Evolutionary conservation across 2,888 invertebrate species (phyloP).

Genomic region (Cheilosia impressa): DNA sequence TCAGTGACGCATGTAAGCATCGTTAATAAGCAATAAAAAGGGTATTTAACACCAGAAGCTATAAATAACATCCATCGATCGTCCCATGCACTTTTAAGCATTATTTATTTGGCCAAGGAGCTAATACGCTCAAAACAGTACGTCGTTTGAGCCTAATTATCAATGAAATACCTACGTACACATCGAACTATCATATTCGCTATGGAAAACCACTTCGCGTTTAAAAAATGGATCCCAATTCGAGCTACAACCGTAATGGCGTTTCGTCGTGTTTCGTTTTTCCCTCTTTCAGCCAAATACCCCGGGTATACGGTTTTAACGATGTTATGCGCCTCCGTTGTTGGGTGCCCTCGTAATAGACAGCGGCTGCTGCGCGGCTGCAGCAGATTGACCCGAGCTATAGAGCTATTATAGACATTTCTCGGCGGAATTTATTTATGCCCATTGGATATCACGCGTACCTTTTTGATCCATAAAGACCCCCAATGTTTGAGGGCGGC

Average conservation of each 20-base stretch:
- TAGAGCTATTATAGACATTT: constrained; percentile 74
- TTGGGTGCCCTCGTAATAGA: constrained; percentile 70
- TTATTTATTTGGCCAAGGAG: constrained; percentile 20
- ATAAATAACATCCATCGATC: neutral
- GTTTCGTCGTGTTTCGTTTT: constrained; percentile 24
- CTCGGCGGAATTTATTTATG: constrained; percentile 76
- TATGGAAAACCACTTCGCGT: constrained; percentile 47
- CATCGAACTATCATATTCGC: constrained; percentile 55
- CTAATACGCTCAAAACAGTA: constrained; percentile 25
- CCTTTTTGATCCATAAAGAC: constrained; percentile 83
- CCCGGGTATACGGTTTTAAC: constrained; percentile 69
- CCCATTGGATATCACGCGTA: constrained; percentile 84
- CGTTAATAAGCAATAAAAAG: neutral
- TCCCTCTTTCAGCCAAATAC: constrained; percentile 40
- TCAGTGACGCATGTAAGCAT: too few species aligned
- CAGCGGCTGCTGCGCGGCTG: constrained; percentile 53
- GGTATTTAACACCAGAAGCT: constrained; percentile 19
- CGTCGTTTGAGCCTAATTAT: constrained; percentile 52
- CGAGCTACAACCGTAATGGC: constrained; percentile 41
- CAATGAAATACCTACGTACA: constrained; percentile 28
- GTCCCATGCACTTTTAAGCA: neutral
- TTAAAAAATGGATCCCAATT: constrained; percentile 51
- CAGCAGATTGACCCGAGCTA: constrained; percentile 68
- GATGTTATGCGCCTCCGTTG: constrained; percentile 69
- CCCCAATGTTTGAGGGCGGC: constrained; percentile 77